Evolutionary conservation across 2,797 vertebrate genomes (phyloP), one percentile per base, ranked within the genome.

Genomic region (Scolopax rusticola): DNA sequence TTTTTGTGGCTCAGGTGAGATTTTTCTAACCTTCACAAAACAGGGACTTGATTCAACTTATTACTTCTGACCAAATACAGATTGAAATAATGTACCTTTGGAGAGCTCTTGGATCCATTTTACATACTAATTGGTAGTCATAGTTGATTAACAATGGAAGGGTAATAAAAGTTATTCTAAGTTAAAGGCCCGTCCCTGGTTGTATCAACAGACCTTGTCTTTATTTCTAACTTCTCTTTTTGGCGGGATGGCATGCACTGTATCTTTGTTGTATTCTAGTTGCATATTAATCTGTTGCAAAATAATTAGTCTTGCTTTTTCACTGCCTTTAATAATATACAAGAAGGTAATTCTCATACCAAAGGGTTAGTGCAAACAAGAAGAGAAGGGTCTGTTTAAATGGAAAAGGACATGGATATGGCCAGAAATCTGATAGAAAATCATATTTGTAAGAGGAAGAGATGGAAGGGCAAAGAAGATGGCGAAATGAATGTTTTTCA

Each of bases 21-120:
- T 76, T 95, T 95, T 95, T 86, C 82, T 88, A 65, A 94, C 89
- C 45, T 87, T 95, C 83, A 83, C 21, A 27, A 85, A 87, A 38
- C 15, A 68, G 43, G 54, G 67, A 51, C 50, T 89, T 74, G 47
- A 56, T 90, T 84, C 53, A 70, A 4, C 59, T 86, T 82, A 63
- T 73, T 84, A 12, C 21, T 78, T 50, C 82, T 73, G 80, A 64
- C 18, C 23, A 65, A 60, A 64, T 33, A 24, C 32, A 86, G 36
- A 33, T 54, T 70, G 30, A 82, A 88, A 70, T 71, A 40, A 47
- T 53, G 13, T 63, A 16, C 24, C 25, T 54, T 69, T 60, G 11
- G 57, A 68, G 40, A 68, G 27, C 5, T 60, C 33, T 81, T 82
- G 16, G 16, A 33, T 87, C 32, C 19, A 18, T 86, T 86, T 87